Evolutionary conservation across 2,888 invertebrate genomes (phyloP), one percentile per base, ranked within the genome.

Genomic region (Polylopha cassiicola): DNA sequence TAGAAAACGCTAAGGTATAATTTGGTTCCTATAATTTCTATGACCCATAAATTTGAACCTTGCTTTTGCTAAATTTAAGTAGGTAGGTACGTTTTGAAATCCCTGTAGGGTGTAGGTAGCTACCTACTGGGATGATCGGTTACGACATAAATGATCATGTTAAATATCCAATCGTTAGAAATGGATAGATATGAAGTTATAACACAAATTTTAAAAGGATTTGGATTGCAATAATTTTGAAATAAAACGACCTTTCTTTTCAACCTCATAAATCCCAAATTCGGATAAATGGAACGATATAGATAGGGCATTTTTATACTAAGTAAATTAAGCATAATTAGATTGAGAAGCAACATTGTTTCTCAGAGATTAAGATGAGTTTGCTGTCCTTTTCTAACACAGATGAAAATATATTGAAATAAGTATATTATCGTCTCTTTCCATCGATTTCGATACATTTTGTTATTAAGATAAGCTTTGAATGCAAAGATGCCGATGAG

Each of bases 341-440:
- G 58, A 74, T 78, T 76, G 72, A 78, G 76, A 65, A 64, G 72
- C 78, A 73, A 82, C 80, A 73, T 76, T 81, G 80, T 82, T 73
- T 57, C 65, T 66, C 73, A 70, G 62, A 79, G 76, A 80, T 81
- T 78, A 78, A 71, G 62, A 54, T 64, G 66, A 70, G 67, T 71
- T 65, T 72, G 71, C 65, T 66, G 68, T 81, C 79, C 76, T 73
- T 73, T 71, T 76, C 77, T 65, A 67, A 66, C 72, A 63, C 71
- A 69, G 76, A 79, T 82, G 77, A 78, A 82, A n/a, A n/a, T 77
- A 79, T 81, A 81, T 81, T 74, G 78, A 77, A 77, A 75, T 73
- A 73, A 68, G 79, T n/a, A 81, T 82, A 80, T 74, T 59, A 55
- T 61, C 55, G 53, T 69, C 70, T 73, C 72, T 68, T 59, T 74